A percentile compares a stretch with the other conserved stretches of the same genome.
Evolutionary conservation across 2,113 vertebrate genomes (phyloP).

Genomic region (Macrotus californicus): DNA sequence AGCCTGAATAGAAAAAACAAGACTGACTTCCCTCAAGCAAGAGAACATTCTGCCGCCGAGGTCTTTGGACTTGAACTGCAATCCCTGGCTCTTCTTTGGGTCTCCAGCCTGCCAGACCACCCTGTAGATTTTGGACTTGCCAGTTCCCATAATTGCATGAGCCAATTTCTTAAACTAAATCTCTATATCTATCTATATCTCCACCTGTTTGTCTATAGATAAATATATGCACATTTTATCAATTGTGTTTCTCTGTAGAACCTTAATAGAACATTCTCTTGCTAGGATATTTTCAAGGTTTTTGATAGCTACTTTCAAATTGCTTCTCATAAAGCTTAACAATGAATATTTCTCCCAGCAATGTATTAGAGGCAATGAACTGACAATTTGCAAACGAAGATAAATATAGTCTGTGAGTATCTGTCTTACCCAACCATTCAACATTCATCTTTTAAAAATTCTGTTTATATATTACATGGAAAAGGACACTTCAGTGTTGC

Average conservation of each 20-base stretch:
- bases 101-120: not conserved
- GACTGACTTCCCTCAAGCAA: not conserved
- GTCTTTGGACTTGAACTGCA: not conserved
- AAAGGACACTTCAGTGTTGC: not conserved
- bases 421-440: not conserved
- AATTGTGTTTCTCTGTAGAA: not conserved
- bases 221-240: not conserved
- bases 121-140: not conserved
- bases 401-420: not conserved
- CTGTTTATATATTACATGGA: not conserved
- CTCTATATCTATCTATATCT: not conserved
- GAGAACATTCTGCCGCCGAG: not conserved
- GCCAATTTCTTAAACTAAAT: not conserved
- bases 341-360: not conserved
- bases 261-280: not conserved
- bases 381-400: not conserved
- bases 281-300: not conserved
- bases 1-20: not conserved
- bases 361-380: not conserved
- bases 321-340: not conserved
- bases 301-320: conserved; percentile 23
- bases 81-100: not conserved
- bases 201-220: not conserved
- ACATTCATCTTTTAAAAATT: not conserved
- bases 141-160: not conserved